phyloP scores from a whole-genome alignment of 2,113 vertebrate genomes.

The Callithrix jacchus region DNA sequence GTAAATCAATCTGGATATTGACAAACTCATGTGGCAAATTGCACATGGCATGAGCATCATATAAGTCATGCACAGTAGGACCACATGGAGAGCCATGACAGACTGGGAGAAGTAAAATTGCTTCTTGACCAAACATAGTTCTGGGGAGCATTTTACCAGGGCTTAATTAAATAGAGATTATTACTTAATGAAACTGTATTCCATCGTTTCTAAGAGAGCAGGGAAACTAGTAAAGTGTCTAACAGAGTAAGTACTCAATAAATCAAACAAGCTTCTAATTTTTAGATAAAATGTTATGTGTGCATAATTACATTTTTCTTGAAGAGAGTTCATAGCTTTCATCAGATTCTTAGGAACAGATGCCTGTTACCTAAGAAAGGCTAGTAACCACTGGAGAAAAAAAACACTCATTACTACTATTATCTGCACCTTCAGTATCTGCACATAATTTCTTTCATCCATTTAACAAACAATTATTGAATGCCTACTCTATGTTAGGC shows the following conservation, averaged over 20 bases:
- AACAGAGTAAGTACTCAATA: not conserved
- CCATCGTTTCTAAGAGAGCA: not conserved
- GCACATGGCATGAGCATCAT: not conserved
- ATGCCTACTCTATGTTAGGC: not conserved
- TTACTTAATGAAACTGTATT: not conserved
- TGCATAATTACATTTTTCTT: not conserved
- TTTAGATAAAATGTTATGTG: not conserved
- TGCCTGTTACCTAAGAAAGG: not conserved
- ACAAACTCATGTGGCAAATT: not conserved
- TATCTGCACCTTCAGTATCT: not conserved
- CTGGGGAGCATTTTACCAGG: not conserved
- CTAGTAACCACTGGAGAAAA: not conserved
- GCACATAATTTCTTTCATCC: not conserved
- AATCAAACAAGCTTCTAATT: not conserved
- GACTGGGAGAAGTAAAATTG: not conserved
- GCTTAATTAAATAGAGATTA: not conserved
- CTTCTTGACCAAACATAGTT: not conserved
- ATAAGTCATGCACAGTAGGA: not conserved
- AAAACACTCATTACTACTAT: not conserved
- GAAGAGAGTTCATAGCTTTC: not conserved
- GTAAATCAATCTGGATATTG: not conserved
- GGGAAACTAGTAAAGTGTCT: not conserved
- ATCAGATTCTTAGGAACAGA: constrained; percentile 22
- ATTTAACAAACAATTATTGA: constrained; percentile 17
- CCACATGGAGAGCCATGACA: not conserved